These are phyloP conservation scores for Chironomus striatipennis DNA, from an alignment of 1,140 invertebrate genomes.

Conservation along the genomic window DNA sequence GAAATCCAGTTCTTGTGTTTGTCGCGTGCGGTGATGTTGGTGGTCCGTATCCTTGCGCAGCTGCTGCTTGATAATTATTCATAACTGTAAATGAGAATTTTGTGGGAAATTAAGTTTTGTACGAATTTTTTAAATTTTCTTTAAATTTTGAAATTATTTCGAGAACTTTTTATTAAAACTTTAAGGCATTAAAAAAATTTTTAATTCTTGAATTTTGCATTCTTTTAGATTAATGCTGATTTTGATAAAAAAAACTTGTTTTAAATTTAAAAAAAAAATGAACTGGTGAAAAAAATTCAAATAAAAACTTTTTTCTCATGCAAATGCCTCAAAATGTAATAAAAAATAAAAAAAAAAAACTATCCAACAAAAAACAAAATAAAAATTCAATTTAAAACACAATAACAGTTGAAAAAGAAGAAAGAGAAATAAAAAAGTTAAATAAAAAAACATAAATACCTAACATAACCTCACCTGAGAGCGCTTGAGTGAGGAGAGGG, in stretches of 20 bases:
- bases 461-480: slow-evolving; percentile 67
- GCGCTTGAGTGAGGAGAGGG: slow-evolving; percentile 83
- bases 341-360: slow-evolving; percentile 26
- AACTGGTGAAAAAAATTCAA: too few relatives aligned
- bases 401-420: neutral
- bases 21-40: slow-evolving; percentile 53
- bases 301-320: neutral
- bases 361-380: neutral
- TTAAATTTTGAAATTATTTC: slow-evolving; percentile 19
- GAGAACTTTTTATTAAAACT: too few relatives aligned
- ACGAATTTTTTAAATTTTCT: neutral
- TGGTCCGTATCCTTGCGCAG: slow-evolving; percentile 57
- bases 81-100: slow-evolving; percentile 59
- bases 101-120: too few relatives aligned
- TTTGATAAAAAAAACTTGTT: too few relatives aligned
- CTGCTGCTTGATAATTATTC: slow-evolving; percentile 85
- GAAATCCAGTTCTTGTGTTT: slow-evolving; percentile 66
- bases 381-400: neutral
- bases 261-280: too few relatives aligned
- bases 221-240: too few relatives aligned
- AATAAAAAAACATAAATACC: neutral
- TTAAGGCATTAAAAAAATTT: neutral
- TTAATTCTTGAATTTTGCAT: neutral
- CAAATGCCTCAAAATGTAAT: slow-evolving; percentile 15
- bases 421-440: neutral